Base-by-base conservation (phyloP, 2,113 vertebrate genomes). In the Labeo rohita region DNA sequence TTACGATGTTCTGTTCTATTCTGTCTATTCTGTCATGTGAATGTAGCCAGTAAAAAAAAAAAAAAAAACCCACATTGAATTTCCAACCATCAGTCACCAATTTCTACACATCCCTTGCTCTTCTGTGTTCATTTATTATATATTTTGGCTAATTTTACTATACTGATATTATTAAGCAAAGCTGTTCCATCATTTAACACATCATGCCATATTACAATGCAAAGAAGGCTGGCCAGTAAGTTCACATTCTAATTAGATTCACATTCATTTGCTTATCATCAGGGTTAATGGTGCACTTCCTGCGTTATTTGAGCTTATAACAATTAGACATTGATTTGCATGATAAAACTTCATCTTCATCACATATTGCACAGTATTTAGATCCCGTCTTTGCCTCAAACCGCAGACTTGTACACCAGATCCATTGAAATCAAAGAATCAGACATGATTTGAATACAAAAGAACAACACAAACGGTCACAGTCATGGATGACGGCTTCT, bases 251-350 rank as follows among this genome's bases (percentile, higher is more conserved):
- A 52, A 77, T 50, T 36, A 77, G 49, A 36, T 78, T 61, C 21
- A 63, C 78, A 63, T 80, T 80, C 39, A 47, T 45, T 63, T 28
- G 56, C 56, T 80, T 39, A 65, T 80, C 78, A 47, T 28, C 39
- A 45, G 18, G 21, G 12, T 10, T 45, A 39, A 77, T 77, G 70
- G 9, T 45, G 4, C 39, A 73, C 36, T 21, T 73, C 39, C 39
- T 45, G 68, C 21, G 39, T n/a, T 6, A 61, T n/a, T 21, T 70
- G 68, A 72, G 68, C 36, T 65, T 61, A 39, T 39, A n/a, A n/a
- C n/a, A 39, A 39, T 39, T 39, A 11, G n/a, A 65, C 23, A 28
- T 28, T 65, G 61, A 65, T 39, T 13, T 36, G 66, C 34, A n/a
- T 47, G 45, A 36, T 34, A 9, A 18, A 28, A 54, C 56, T 63